Base-by-base conservation (phyloP, 2,113 vertebrate species). In the Sylvia atricapilla region DNA sequence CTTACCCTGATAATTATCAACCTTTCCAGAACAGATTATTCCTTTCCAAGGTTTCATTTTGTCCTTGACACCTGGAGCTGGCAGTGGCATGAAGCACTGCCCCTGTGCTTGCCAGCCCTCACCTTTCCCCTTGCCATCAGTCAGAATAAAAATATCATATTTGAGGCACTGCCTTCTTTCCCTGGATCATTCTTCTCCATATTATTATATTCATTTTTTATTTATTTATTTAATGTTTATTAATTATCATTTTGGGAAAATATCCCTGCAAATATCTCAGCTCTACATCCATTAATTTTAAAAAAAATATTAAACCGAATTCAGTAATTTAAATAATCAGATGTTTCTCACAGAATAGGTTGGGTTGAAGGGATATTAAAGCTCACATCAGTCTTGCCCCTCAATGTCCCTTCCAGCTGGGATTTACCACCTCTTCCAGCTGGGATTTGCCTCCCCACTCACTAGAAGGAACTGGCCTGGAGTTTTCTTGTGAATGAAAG, bases 391-490 rank as follows among this genome's bases (percentile, higher is more conserved):
- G 15, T 56, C 17, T 7, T 74, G 30, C 30, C 39, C 39, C 30
- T 73, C 9, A 0, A 6, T 56, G 23, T 41, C 31, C 53, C 55
- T 22, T 10, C 33, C n/a, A 49, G n/a, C 18, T 6, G 18, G 67
- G 46, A 43, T 55, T 73, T 72, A 1, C 37, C 67, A 10, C 31
- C 37, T 14, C 3, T 1, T 0, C 39, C 76, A 31, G 27, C 20
- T 2, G 28, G 4, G 15, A n/a, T 62, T 41, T 28, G 1, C 52
- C 53, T 33, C 33, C 50, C 25, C 13, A 1, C 15, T 12, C 21
- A 0, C 50, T 11, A 2, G 62, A 37, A 41, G 62, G 37, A 41
- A 10, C 1, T 4, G 5, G 1, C 68, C 5, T 18, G n/a, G 58
- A 62, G 37, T 22, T 84, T 62, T 46, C 33, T 39, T 12, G 31